Percentiles rank a stretch among this genome's conserved stretches.
Evolutionary conservation across 2,888 invertebrate species (phyloP).

Genomic region (Hyles lineata): DNA sequence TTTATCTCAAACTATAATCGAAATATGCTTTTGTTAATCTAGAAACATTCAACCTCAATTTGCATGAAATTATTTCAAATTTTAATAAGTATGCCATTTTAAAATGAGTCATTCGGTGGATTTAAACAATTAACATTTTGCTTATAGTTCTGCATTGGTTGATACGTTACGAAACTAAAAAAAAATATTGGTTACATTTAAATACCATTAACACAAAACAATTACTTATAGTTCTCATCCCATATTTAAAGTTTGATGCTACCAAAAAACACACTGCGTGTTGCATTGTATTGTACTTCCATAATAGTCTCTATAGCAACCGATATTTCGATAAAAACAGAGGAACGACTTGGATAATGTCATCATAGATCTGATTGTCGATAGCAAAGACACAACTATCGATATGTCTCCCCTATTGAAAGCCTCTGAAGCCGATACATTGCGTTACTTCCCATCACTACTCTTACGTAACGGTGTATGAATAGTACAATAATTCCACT

Average conservation of each 20-base stretch:
- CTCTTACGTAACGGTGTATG: conserved; percentile 18
- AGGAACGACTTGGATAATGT: neutral
- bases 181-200: too few species aligned
- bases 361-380: neutral
- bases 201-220: too few species aligned
- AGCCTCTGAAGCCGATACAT: neutral
- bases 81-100: neutral
- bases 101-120: too few species aligned
- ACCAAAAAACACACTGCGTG: too few species aligned
- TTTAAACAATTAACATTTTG: too few species aligned
- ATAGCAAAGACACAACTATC: neutral
- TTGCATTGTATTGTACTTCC: too few species aligned
- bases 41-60: neutral
- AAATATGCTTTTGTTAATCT: neutral
- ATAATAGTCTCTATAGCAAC: too few species aligned
- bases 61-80: neutral
- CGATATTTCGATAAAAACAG: too few species aligned
- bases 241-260: too few species aligned
- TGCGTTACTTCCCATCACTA: conserved; percentile 7
- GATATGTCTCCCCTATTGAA: neutral
- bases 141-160: too few species aligned
- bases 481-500: conserved; percentile 1
- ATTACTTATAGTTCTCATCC: too few species aligned
- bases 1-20: neutral
- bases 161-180: too few species aligned